These are phyloP conservation scores for Drosophila nigricruria DNA, from an alignment of 2,888 invertebrate genomes.

Conservation along the genomic window DNA sequence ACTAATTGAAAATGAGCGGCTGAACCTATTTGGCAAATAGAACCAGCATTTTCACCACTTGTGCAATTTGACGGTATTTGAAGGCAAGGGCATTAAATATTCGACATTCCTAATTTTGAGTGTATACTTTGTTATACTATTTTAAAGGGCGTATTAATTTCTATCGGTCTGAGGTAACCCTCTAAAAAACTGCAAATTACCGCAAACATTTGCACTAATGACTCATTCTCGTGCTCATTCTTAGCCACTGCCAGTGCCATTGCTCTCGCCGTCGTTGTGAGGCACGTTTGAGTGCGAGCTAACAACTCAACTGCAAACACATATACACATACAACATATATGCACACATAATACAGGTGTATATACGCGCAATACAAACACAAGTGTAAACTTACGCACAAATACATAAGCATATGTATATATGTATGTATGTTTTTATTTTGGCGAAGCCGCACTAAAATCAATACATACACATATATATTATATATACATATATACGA, in stretches of 20 bases:
- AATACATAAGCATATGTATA: conserved; percentile 2
- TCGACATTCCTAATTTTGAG: neutral
- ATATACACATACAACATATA: neutral
- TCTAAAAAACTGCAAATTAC: conserved; percentile 28
- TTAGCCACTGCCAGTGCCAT: conserved; percentile 16
- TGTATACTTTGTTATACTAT: conserved; percentile 10
- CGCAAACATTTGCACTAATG: conserved; percentile 46
- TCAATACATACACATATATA: conserved; percentile 4
- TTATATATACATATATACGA: neutral
- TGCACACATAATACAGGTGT: conserved; percentile 3
- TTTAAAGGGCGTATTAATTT: conserved; percentile 13
- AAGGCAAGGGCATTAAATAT: neutral
- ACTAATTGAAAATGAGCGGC: neutral
- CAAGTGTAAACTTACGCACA: neutral
- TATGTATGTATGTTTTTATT: neutral
- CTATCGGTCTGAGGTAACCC: neutral
- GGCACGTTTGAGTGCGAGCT: conserved; percentile 43
- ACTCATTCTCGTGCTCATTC: conserved; percentile 38
- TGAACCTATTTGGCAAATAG: neutral
- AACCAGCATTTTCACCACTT: neutral
- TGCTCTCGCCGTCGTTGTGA: conserved; percentile 1
- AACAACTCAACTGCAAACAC: conserved; percentile 25
- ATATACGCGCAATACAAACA: conserved; percentile 4
- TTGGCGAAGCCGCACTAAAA: conserved; percentile 12
- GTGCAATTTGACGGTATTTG: neutral